Evolutionary conservation across 2,113 vertebrate species (phyloP).

Genomic region (Zosterops pallidus): DNA sequence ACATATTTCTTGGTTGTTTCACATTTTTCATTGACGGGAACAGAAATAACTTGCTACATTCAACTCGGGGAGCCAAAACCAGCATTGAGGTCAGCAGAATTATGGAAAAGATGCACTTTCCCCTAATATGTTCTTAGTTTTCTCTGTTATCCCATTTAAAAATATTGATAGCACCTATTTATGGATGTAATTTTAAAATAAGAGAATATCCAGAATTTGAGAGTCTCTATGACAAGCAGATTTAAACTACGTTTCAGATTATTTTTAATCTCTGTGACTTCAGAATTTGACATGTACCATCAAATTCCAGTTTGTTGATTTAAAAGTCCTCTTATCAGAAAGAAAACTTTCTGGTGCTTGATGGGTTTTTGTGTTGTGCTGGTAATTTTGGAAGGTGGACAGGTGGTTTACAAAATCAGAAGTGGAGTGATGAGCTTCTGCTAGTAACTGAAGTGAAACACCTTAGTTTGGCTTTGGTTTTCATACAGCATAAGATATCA

Average conservation of each 20-base stretch:
- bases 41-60: background rate
- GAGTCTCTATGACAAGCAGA: background rate
- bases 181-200: background rate
- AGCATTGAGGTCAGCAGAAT: background rate
- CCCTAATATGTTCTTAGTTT: background rate
- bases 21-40: background rate
- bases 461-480: constrained; percentile 59
- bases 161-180: background rate
- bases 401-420: constrained; percentile 17
- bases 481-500: constrained; percentile 31
- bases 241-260: background rate
- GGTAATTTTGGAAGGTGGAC: constrained; percentile 26
- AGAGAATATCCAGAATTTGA: background rate
- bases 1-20: background rate
- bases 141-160: background rate
- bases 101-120: background rate
- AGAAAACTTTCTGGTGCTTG: constrained; percentile 1
- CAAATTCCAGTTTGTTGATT: background rate
- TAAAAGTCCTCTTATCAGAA: background rate
- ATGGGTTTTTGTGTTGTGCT: background rate
- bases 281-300: background rate
- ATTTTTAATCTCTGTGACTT: constrained; percentile 3
- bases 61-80: background rate
- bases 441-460: constrained; percentile 31
- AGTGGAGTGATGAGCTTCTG: constrained; percentile 49